These are phyloP conservation scores for Rostratula benghalensis DNA, from an alignment of 2,113 vertebrate genomes.

Conservation along the genomic window DNA sequence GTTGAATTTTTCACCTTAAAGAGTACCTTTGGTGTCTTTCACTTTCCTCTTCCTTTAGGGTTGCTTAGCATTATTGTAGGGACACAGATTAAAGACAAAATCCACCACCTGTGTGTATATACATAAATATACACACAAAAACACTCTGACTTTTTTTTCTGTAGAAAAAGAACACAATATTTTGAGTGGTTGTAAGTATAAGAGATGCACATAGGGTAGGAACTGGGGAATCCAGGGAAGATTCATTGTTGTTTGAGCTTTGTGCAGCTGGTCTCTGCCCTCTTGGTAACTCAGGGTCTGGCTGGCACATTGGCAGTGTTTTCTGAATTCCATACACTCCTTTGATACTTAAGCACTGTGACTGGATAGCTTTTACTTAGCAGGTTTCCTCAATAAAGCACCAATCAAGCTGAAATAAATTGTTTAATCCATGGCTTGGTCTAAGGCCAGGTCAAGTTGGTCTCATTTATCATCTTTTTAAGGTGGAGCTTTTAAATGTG, in stretches of 20 bases:
- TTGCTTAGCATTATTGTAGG: neutral
- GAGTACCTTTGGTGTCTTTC: neutral
- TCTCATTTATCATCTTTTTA: constrained; percentile 81
- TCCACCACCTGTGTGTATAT: neutral
- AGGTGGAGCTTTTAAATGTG: constrained; percentile 74
- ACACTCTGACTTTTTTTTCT: neutral
- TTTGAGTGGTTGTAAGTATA: neutral
- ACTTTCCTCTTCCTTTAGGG: neutral
- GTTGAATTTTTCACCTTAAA: neutral
- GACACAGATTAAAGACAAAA: neutral
- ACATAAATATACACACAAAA: neutral
- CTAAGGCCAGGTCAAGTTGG: constrained; percentile 80
- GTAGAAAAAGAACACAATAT: neutral
- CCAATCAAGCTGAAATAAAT: constrained; percentile 78
- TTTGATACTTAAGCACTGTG: constrained; percentile 76
- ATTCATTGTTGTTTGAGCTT: neutral
- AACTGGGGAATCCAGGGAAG: neutral
- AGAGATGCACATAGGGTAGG: neutral
- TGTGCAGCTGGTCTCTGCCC: constrained; percentile 33
- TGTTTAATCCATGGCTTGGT: constrained; percentile 77
- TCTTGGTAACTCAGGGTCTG: constrained; percentile 71
- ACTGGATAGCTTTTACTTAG: constrained; percentile 75
- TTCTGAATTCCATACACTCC: constrained; percentile 75
- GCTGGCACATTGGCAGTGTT: constrained; percentile 73
- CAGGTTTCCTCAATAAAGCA: constrained; percentile 76